Conservation (phyloP, 2,888 invertebrate species). For the Drosophila birchii region DNA sequence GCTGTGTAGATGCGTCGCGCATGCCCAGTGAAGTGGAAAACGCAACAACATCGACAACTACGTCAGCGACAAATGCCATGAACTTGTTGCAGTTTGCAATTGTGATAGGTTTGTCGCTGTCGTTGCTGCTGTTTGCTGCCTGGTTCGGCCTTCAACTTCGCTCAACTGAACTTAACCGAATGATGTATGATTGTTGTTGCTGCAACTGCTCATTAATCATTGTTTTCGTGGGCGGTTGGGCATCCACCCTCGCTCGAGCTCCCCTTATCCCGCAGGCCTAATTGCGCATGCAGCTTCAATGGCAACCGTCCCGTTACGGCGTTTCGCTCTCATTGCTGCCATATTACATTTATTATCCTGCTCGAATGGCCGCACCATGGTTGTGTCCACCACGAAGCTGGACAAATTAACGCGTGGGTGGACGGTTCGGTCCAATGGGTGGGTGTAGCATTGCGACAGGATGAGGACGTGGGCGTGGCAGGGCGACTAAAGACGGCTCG, state of each 20-base stretch:
- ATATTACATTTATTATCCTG: conserved; percentile 73
- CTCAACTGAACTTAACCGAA: conserved; percentile 44
- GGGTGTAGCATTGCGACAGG: background rate
- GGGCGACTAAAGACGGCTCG: conserved; percentile 8
- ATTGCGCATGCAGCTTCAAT: conserved; percentile 37
- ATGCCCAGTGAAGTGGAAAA: conserved; percentile 66
- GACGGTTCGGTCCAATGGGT: conserved; percentile 1
- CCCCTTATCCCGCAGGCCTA: conserved; percentile 19
- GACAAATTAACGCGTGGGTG: conserved; percentile 73
- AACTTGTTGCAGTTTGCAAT: conserved; percentile 65
- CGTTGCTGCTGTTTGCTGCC: conserved; percentile 22
- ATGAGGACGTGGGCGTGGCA: conserved; percentile 2
- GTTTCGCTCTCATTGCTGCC: conserved; percentile 49
- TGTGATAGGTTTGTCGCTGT: conserved; percentile 50
- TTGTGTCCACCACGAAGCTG: conserved; percentile 60
- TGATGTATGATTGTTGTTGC: conserved; percentile 49
- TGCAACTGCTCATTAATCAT: conserved; percentile 73
- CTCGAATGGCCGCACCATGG: conserved; percentile 25
- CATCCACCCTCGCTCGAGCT: background rate
- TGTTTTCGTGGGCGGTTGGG: conserved; percentile 43
- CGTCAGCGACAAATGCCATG: conserved; percentile 59
- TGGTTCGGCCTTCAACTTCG: conserved; percentile 33
- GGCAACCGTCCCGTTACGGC: conserved; percentile 23
- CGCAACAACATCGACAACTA: conserved; percentile 13
- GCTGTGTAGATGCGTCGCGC: conserved; percentile 49